These are phyloP conservation scores for Hypsibius dujardini DNA, from an alignment of 1,140 invertebrate genomes.

Conservation along the genomic window DNA sequence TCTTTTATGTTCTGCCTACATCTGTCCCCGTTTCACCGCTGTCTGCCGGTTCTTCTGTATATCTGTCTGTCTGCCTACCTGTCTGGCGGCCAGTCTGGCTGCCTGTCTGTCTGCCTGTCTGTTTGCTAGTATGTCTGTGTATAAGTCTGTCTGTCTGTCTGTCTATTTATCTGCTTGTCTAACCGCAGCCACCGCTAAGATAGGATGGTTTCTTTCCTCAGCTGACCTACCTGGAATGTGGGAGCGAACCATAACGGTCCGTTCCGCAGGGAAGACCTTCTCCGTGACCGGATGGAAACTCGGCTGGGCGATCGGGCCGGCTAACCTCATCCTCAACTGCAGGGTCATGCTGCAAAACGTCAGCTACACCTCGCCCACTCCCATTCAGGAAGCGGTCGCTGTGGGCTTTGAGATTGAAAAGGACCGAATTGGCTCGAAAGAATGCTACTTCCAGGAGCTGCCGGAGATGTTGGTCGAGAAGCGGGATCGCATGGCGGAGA, in stretches of 20 bases:
- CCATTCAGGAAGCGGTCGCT: slow-evolving; percentile 73
- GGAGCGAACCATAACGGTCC: slow-evolving; percentile 88
- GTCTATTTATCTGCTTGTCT: no score
- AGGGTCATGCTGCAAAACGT: slow-evolving; percentile 82
- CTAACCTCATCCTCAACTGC: slow-evolving; percentile 55
- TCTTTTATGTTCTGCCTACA: background rate
- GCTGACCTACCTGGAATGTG: slow-evolving; percentile 91
- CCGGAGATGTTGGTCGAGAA: slow-evolving; percentile 59
- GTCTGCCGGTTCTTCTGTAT: no score
- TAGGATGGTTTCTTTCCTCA: slow-evolving; percentile 29
- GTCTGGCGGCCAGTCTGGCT: no score
- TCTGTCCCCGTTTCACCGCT: no score
- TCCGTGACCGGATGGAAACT: slow-evolving; percentile 69
- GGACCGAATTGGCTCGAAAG: slow-evolving; percentile 44
- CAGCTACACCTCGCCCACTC: slow-evolving; percentile 73
- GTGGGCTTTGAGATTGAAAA: slow-evolving; percentile 72
- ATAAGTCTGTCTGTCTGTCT: no score
- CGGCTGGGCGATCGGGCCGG: slow-evolving; percentile 87
- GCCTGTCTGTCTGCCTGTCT: no score
- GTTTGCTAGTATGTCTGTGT: no score
- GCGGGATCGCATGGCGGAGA: slow-evolving; percentile 60
- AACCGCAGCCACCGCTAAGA: background rate
- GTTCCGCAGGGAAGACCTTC: slow-evolving; percentile 93
- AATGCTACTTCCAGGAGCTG: slow-evolving; percentile 69
- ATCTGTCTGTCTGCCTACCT: no score